Evolutionary conservation across 2,797 vertebrate species (phyloP).

Genomic region (Dendrocincla tyrannina): DNA sequence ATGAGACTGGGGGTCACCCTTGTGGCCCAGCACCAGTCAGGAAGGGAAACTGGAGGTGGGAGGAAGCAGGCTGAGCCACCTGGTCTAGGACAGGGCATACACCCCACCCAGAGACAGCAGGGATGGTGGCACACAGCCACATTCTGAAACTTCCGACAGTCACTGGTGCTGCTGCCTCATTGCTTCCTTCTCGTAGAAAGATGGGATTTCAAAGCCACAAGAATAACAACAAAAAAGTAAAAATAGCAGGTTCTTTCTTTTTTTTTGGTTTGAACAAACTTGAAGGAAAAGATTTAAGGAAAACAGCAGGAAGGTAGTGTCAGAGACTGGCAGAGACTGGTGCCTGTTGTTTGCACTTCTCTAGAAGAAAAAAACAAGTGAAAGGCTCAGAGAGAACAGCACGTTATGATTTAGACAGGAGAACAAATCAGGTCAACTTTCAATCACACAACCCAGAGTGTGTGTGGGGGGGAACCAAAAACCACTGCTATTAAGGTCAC

Average conservation of each 20-base stretch:
- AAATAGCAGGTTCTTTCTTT: neutral
- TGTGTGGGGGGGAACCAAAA: neutral
- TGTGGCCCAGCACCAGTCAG: neutral
- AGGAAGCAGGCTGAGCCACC: neutral
- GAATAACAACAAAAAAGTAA: neutral
- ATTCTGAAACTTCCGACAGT: neutral
- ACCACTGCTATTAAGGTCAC: neutral
- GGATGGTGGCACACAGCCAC: neutral
- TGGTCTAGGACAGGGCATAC: neutral
- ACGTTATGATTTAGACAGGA: slow-evolving; percentile 3
- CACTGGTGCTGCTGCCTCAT: neutral
- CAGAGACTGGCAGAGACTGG: neutral
- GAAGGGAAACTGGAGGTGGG: neutral
- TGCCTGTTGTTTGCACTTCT: slow-evolving; percentile 47
- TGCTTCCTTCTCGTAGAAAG: neutral
- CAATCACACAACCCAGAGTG: neutral
- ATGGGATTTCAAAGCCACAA: neutral
- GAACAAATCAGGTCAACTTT: slow-evolving; percentile 57
- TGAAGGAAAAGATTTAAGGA: slow-evolving; percentile 19
- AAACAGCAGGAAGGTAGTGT: slow-evolving; percentile 32
- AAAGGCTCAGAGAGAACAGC: slow-evolving; percentile 16
- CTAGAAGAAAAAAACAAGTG: slow-evolving; percentile 22
- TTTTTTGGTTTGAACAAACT: neutral
- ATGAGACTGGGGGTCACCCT: neutral
- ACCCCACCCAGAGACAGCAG: neutral